A percentile compares a stretch with the other conserved stretches of the same genome.
Conservation (phyloP, 2,888 invertebrate genomes). For the Sinotaia quadrata region DNA sequence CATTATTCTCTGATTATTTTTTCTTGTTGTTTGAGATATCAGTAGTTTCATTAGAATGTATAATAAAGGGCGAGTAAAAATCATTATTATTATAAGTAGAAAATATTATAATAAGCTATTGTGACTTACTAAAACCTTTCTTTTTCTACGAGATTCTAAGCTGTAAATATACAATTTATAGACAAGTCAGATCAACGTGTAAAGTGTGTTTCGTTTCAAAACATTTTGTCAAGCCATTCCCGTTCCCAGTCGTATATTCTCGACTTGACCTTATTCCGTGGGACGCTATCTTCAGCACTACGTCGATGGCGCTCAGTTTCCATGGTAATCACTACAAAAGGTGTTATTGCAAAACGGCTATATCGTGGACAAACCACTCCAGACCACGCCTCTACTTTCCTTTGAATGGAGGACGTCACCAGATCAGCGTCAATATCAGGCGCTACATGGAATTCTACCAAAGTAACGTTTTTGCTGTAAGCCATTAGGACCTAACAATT, state of each 20-base stretch:
- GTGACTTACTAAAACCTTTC: too few species aligned
- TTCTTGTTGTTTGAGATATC: too few species aligned
- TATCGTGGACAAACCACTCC: slow-evolving; percentile 28
- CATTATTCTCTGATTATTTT: too few species aligned
- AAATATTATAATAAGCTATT: too few species aligned
- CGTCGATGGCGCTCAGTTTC: slow-evolving; percentile 22
- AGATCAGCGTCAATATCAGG: slow-evolving; percentile 17
- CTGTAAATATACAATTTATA: too few species aligned
- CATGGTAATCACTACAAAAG: slow-evolving; percentile 28
- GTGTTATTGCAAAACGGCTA: slow-evolving; percentile 34
- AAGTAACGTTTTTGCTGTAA: slow-evolving; percentile 31
- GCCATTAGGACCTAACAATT: slow-evolving; percentile 33
- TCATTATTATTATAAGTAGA: too few species aligned
- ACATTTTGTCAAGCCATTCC: slow-evolving; percentile 36
- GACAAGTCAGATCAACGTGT: too few species aligned
- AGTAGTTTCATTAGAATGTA: too few species aligned
- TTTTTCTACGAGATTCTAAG: too few species aligned
- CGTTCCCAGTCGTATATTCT: slow-evolving; percentile 34
- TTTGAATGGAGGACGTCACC: slow-evolving; percentile 29
- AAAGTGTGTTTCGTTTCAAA: slow-evolving; percentile 10
- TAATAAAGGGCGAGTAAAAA: too few species aligned
- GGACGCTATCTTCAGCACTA: slow-evolving; percentile 29
- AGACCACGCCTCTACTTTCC: slow-evolving; percentile 37
- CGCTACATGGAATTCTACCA: slow-evolving; percentile 32
- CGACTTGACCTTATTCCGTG: slow-evolving; percentile 28